These are phyloP conservation scores for Agrilus mali DNA, from an alignment of 2,888 invertebrate genomes.

Conservation along the genomic window DNA sequence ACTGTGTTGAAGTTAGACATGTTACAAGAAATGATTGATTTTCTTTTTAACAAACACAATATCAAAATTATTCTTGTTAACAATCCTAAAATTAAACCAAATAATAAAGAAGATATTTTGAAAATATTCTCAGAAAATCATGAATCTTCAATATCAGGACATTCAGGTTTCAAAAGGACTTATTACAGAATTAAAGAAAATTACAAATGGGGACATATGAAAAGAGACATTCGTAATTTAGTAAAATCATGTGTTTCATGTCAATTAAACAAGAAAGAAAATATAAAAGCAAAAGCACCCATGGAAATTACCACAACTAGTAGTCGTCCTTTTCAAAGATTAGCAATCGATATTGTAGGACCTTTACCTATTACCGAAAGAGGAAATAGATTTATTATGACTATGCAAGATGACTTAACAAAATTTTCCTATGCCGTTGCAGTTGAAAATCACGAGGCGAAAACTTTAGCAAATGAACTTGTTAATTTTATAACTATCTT, in stretches of 20 bases:
- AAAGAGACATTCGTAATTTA: conserved; percentile 6
- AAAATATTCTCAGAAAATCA: conserved; percentile 1
- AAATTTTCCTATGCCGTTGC: conserved; percentile 21
- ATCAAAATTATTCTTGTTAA: no score
- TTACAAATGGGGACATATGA: conserved; percentile 8
- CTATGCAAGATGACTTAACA: not conserved
- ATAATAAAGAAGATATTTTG: no score
- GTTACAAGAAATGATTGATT: no score
- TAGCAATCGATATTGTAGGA: conserved; percentile 21
- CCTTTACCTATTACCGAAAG: conserved; percentile 17
- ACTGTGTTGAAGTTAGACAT: no score
- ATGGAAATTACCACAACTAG: conserved; percentile 22
- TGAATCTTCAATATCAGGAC: not conserved
- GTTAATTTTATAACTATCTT: not conserved
- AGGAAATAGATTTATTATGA: conserved; percentile 18
- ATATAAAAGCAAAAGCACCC: conserved; percentile 14
- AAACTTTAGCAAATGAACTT: conserved; percentile 3
- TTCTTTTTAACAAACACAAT: no score
- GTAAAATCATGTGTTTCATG: conserved; percentile 8
- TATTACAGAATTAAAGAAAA: conserved; percentile 7
- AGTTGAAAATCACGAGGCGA: conserved; percentile 20
- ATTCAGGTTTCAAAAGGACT: conserved; percentile 6
- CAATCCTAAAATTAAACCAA: no score
- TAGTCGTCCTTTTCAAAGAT: conserved; percentile 18
- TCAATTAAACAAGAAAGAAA: conserved; percentile 16